These are phyloP conservation scores for Ormyrus nitidulus DNA, from an alignment of 2,888 invertebrate species.

Conservation along the genomic window DNA sequence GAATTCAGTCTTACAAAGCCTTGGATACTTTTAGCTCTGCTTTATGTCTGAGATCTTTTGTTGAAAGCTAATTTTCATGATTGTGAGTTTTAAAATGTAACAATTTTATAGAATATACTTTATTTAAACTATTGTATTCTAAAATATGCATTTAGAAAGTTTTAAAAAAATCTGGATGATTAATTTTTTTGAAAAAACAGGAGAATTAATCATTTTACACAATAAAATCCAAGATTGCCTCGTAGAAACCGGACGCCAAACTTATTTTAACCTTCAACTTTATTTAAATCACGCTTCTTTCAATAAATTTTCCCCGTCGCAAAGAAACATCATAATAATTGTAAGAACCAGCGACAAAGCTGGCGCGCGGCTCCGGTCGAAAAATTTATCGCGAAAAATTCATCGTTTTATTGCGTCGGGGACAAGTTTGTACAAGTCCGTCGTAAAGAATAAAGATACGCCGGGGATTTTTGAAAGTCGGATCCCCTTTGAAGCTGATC, in stretches of 20 bases:
- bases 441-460: constrained; percentile 42
- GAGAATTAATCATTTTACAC: no score
- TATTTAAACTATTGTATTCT: no score
- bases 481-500: neutral
- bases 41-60: no score
- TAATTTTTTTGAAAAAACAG: no score
- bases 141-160: no score
- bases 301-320: constrained; percentile 25
- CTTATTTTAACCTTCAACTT: constrained; percentile 10
- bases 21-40: no score
- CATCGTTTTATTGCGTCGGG: constrained; percentile 30
- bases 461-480: constrained; percentile 35
- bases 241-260: constrained; percentile 14
- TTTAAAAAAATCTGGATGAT: no score
- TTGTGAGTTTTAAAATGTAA: no score
- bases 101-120: no score
- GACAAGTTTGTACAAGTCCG: constrained; percentile 41
- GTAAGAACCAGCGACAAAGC: neutral
- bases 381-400: constrained; percentile 49
- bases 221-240: constrained; percentile 1
- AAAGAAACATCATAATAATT: constrained; percentile 25
- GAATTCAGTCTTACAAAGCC: no score
- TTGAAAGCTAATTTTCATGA: no score
- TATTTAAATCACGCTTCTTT: constrained; percentile 29
- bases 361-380: neutral